These are phyloP conservation scores for Ephialtes manifestator DNA, from an alignment of 2,888 invertebrate species.

Conservation along the genomic window DNA sequence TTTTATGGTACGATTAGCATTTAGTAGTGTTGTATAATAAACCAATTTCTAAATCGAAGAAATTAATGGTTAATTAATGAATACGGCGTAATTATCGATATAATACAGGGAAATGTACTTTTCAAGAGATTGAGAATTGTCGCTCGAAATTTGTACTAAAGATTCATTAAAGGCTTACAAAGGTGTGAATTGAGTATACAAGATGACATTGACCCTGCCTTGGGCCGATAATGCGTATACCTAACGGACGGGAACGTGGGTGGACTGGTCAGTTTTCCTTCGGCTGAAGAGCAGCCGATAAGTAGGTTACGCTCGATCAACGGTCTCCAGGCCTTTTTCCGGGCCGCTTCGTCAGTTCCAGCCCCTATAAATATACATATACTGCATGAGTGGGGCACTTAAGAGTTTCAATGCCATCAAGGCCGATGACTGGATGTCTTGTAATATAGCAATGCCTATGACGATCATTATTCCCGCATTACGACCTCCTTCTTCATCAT, in stretches of 20 bases:
- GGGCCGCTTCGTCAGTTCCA: conserved; percentile 46
- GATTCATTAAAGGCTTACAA: not conserved
- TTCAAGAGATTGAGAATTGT: not conserved
- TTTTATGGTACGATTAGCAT: too few relatives aligned
- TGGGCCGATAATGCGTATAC: conserved; percentile 71
- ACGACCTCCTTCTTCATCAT: conserved; percentile 49
- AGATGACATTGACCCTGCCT: conserved; percentile 83
- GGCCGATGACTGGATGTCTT: conserved; percentile 64
- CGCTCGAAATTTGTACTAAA: not conserved
- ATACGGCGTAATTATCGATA: not conserved
- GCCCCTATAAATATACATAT: not conserved
- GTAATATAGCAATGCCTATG: conserved; percentile 41
- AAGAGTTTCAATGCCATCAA: conserved; percentile 41
- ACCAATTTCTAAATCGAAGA: too few relatives aligned
- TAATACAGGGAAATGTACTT: not conserved
- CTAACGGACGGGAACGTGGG: conserved; percentile 79
- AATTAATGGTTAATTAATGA: not conserved
- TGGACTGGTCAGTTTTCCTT: conserved; percentile 81
- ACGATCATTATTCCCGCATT: conserved; percentile 48
- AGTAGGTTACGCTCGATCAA: conserved; percentile 83
- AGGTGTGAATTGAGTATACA: not conserved
- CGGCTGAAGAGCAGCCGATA: conserved; percentile 57
- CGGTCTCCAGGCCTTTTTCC: conserved; percentile 65
- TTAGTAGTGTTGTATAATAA: too few relatives aligned
- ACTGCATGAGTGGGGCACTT: not conserved